Percentiles rank a stretch among this genome's conserved stretches.
Conservation (phyloP, 1,140 invertebrate species). For the Drosophila orena region DNA sequence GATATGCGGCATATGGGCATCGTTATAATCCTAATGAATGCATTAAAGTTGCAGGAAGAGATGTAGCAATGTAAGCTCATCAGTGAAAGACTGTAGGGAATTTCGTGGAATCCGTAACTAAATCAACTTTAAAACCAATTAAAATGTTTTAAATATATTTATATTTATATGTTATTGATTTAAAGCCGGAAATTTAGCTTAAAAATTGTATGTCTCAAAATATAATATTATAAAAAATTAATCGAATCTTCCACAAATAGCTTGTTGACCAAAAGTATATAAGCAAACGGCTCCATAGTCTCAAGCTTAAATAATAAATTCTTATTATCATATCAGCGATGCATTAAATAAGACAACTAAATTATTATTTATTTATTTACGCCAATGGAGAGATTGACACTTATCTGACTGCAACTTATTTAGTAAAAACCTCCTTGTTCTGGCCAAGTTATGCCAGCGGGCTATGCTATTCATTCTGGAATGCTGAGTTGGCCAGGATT, state of each 20-base stretch:
- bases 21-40: slow-evolving; percentile 78
- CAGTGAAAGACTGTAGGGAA: neutral
- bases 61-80: slow-evolving; percentile 17
- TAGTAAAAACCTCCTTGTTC: neutral
- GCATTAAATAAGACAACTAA: too few relatives aligned
- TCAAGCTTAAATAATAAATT: too few relatives aligned
- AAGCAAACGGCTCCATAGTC: too few relatives aligned
- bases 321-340: too few relatives aligned
- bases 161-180: too few relatives aligned
- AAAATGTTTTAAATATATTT: too few relatives aligned
- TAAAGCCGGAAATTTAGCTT: too few relatives aligned
- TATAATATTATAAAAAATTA: neutral
- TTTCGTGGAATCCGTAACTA: neutral
- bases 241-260: neutral
- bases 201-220: too few relatives aligned
- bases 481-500: neutral
- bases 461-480: neutral
- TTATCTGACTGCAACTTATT: too few relatives aligned
- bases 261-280: too few relatives aligned
- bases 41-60: slow-evolving; percentile 73
- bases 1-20: slow-evolving; percentile 57
- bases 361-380: too few relatives aligned
- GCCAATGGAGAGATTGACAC: too few relatives aligned
- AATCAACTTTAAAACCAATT: neutral
- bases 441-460: neutral